A percentile compares a stretch with the other conserved stretches of the same genome.
Conservation (phyloP, 2,888 invertebrate species). For the Eilema depressum region DNA sequence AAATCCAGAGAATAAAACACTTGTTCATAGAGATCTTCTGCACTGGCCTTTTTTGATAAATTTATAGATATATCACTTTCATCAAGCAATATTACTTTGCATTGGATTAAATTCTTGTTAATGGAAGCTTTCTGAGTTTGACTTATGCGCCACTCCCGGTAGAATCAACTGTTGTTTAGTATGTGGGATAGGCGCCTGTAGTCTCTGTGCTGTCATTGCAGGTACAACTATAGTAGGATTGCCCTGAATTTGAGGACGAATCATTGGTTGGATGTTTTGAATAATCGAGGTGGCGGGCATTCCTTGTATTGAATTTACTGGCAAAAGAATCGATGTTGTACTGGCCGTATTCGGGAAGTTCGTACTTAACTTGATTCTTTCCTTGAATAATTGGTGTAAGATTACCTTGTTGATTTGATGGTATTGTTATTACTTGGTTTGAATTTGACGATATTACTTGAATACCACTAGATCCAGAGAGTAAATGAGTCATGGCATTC, state of each 20-base stretch:
- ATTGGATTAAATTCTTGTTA: slow-evolving; percentile 96
- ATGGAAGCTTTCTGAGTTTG: slow-evolving; percentile 75
- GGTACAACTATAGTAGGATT: slow-evolving; percentile 83
- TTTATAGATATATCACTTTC: slow-evolving; percentile 98
- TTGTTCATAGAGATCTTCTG: slow-evolving; percentile 97
- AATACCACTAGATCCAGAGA: slow-evolving; percentile 80
- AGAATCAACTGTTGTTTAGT: slow-evolving; percentile 81
- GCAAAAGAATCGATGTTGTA: slow-evolving; percentile 82
- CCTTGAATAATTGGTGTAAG: slow-evolving; percentile 80
- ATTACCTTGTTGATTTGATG: slow-evolving; percentile 78
- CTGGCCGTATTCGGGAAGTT: slow-evolving; percentile 84
- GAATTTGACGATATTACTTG: slow-evolving; percentile 86
- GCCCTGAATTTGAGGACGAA: slow-evolving; percentile 80
- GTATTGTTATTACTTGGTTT: slow-evolving; percentile 82
- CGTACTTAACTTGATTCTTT: slow-evolving; percentile 79
- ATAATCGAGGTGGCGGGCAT: slow-evolving; percentile 81
- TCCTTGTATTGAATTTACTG: slow-evolving; percentile 82
- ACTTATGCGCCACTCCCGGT: slow-evolving; percentile 77
- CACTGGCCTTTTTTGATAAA: slow-evolving; percentile 97
- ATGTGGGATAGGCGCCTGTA: slow-evolving; percentile 78
- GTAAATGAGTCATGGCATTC: slow-evolving; percentile 79
- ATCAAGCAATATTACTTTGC: slow-evolving; percentile 97
- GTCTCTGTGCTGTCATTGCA: slow-evolving; percentile 79
- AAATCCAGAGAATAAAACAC: slow-evolving; percentile 99
- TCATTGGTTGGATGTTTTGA: slow-evolving; percentile 85